Evolutionary conservation across 2,113 vertebrate genomes (phyloP), one percentile per base, ranked within the genome.

Genomic region (Morone saxatilis): DNA sequence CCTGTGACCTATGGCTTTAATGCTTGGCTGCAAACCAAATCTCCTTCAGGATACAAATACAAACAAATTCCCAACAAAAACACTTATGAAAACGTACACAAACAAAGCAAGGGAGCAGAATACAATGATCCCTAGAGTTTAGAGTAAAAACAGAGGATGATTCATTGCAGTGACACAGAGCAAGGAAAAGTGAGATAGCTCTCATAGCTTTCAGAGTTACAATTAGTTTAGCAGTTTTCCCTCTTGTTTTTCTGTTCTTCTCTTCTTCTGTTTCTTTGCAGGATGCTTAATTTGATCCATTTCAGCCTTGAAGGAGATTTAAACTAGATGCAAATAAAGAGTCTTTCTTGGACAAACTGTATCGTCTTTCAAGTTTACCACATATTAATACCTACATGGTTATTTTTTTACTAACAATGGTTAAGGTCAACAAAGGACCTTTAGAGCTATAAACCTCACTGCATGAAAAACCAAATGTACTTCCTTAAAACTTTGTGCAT

Each of bases 21-120:
- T 41, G 59, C 41, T 3, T 41, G 14, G 0, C 45, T 67, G 36
- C 17, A 36, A 70, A 72, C n/a, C 74, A 83, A 72, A 66, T 84
- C 38, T 70, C 13, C n/a, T 50, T n/a, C 40, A 25, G 1, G 7
- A 10, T 66, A 41, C 40, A 48, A 43, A 47, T 16, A 20, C 25
- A 25, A 25, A 25, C 25, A 25, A 25, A 25, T 25, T 25, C 25
- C 25, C 25, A 38, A 48, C 25, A 60, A 20, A 80, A 72, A 72
- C 31, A 31, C 31, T 31, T 72, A 36, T 16, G 5, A 25, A 25
- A 25, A 47, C 13, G 11, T 16, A 40, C 13, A 50, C 14, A 78
- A 67, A 38, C 17, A 53, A 54, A 71, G 16, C 1, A 2, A 56
- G 5, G 12, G 43, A 48, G 19, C 13, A 6, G 40, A 56, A 5